These are phyloP conservation scores for Pollachius pollachius DNA, from an alignment of 2,113 vertebrate genomes.

Conservation along the genomic window DNA sequence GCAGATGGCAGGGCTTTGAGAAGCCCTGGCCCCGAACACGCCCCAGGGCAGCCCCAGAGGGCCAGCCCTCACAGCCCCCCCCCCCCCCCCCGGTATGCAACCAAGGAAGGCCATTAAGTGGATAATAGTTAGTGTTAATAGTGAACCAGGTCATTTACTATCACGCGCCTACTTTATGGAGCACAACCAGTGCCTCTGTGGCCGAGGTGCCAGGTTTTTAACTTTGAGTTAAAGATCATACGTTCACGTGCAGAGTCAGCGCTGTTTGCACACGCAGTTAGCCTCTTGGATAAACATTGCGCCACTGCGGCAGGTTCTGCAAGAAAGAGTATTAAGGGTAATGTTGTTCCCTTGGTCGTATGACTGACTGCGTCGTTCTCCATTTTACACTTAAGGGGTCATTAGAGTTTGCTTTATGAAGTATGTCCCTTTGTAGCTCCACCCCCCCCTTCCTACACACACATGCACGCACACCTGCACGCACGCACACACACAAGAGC, in stretches of 20 bases:
- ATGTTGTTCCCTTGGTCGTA: conserved; percentile 48
- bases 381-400: conserved; percentile 29
- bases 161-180: conserved; percentile 76
- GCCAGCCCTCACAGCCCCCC: conserved; percentile 55
- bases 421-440: conserved; percentile 5
- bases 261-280: conserved; percentile 52
- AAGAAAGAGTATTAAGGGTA: conserved; percentile 39
- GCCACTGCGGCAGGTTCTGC: conserved; percentile 53
- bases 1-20: conserved; percentile 75
- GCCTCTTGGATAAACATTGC: conserved; percentile 70
- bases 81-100: conserved; percentile 63
- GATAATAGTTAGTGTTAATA: conserved; percentile 74
- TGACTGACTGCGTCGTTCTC: conserved; percentile 55
- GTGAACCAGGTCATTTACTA: conserved; percentile 78
- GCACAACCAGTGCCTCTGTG: conserved; percentile 58
- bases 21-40: conserved; percentile 68
- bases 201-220: conserved; percentile 54
- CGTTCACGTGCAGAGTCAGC: conserved; percentile 45
- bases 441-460: not conserved
- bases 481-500: too few species aligned
- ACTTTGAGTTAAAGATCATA: conserved; percentile 71
- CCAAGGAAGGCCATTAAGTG: conserved; percentile 71
- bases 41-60: conserved; percentile 68
- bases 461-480: too few species aligned
- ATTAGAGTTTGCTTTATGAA: conserved; percentile 25